Percentiles rank a stretch among this genome's conserved stretches.
Evolutionary conservation across 2,797 vertebrate species (phyloP).

Genomic region (Odontamblyopus lacepedii): DNA sequence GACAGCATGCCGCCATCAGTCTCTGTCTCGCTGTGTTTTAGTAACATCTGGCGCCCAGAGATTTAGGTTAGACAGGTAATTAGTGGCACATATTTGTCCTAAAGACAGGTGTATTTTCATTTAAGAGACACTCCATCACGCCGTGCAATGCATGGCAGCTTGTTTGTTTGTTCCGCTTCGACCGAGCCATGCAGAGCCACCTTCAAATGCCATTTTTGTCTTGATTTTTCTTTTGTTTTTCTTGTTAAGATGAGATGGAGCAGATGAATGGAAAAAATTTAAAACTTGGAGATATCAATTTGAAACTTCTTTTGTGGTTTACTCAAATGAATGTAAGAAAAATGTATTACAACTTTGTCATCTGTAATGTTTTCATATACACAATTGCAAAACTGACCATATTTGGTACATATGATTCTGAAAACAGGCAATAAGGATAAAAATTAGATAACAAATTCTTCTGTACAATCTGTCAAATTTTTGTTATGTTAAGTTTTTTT

Average conservation of each 20-base stretch:
- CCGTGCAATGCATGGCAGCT: constrained; percentile 57
- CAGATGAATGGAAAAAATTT: too few species aligned
- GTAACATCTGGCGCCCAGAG: constrained; percentile 85
- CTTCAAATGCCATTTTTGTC: not conserved
- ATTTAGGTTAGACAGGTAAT: constrained; percentile 88
- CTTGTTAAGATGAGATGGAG: not conserved
- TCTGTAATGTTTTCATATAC: too few species aligned
- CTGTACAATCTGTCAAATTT: too few species aligned
- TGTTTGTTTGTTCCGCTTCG: constrained; percentile 50
- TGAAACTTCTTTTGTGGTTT: too few species aligned
- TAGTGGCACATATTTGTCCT: constrained; percentile 85
- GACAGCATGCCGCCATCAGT: constrained; percentile 75
- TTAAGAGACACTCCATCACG: constrained; percentile 83
- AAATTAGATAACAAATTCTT: too few species aligned
- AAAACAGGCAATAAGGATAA: too few species aligned
- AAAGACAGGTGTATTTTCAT: constrained; percentile 87
- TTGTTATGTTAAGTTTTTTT: too few species aligned
- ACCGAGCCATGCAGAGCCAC: constrained; percentile 36
- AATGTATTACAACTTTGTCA: too few species aligned
- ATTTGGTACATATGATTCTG: too few species aligned
- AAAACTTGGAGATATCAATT: too few species aligned
- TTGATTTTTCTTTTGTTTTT: constrained; percentile 5
- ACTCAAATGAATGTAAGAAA: too few species aligned
- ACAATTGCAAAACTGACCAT: too few species aligned
- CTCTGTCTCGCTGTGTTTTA: constrained; percentile 81